Evolutionary conservation across 2,797 vertebrate genomes (phyloP).

Genomic region (Schizopygopsis malacanthus): DNA sequence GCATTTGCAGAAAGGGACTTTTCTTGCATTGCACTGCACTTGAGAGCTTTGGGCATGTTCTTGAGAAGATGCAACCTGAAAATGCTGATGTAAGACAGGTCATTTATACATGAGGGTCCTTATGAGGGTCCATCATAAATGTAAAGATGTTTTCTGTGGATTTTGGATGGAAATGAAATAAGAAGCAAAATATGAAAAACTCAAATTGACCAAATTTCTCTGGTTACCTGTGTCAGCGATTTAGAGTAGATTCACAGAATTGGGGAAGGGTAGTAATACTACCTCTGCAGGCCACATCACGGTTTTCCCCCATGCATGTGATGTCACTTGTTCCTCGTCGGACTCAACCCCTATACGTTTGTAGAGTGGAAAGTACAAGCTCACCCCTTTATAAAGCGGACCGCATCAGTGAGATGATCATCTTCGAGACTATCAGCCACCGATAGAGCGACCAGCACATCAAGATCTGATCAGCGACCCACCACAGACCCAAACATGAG

Average conservation of each 20-base stretch:
- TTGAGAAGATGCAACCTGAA: background rate
- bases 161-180: background rate
- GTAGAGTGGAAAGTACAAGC: constrained; percentile 9
- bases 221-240: background rate
- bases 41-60: background rate
- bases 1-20: constrained; percentile 43
- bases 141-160: background rate
- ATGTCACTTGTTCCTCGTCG: constrained; percentile 4
- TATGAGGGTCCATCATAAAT: background rate
- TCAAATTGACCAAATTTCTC: background rate
- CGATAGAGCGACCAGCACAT: background rate
- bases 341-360: constrained; percentile 1
- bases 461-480: background rate
- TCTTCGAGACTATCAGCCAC: background rate
- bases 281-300: constrained; percentile 31
- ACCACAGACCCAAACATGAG: constrained; percentile 15
- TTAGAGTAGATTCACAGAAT: constrained; percentile 4
- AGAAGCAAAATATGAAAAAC: background rate
- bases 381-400: constrained; percentile 29
- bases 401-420: background rate
- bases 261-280: constrained; percentile 34
- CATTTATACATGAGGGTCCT: background rate
- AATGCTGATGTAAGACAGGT: background rate
- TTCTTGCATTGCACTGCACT: constrained; percentile 19
- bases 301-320: constrained; percentile 31